Base-by-base conservation (phyloP, 1,140 invertebrate genomes). In the Pomacea maculata region DNA sequence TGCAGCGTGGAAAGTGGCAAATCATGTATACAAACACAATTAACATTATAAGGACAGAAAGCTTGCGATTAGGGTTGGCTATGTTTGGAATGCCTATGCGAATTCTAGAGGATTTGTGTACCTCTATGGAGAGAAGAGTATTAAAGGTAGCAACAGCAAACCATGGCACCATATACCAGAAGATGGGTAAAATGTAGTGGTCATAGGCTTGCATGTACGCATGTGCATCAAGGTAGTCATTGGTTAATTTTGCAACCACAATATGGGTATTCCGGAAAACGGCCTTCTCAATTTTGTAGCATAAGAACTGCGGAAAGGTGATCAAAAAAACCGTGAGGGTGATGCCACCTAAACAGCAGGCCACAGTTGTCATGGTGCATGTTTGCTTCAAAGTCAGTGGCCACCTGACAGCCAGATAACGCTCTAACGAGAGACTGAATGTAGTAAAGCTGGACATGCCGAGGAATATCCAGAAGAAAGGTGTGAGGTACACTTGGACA, bases 101-200 rank as follows among this genome's bases (percentile, higher is more conserved):
- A 34, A 86, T 85, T 67, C 83, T 80, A 45, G 83, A 81, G 11
- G 85, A 86, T n/a, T 81, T 83, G 12, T 83, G 80, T 14, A 80
- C 79, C 72, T 84, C 79, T 21, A 80, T 65, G n/a, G 73, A 76
- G 9, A 86, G 79, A 8, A 86, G 81, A 15, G 74, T 77, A 68
- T 85, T 86, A 55, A 85, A 55, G 12, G 79, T 63, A n/a, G 84
- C 78, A 12, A 86, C 74, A 25, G 84, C 15, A 12, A 83, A 19
- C 79, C 83, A 85, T 9, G 85, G 85, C 61, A 83, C n/a, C 25
- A 85, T 84, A 79, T 86, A 86, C 84, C 85, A 86, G 19, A 82
- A 34, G 14, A 86, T 55, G 7, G 85, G 85, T 9, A 86, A 61
- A 15, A 86, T 21, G 75, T 84, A 86, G 77, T 83, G 76, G 65